These are phyloP conservation scores for Scolanthus callimorphus DNA, from an alignment of 92 coral and sea anemone species.

Conservation along the genomic window DNA sequence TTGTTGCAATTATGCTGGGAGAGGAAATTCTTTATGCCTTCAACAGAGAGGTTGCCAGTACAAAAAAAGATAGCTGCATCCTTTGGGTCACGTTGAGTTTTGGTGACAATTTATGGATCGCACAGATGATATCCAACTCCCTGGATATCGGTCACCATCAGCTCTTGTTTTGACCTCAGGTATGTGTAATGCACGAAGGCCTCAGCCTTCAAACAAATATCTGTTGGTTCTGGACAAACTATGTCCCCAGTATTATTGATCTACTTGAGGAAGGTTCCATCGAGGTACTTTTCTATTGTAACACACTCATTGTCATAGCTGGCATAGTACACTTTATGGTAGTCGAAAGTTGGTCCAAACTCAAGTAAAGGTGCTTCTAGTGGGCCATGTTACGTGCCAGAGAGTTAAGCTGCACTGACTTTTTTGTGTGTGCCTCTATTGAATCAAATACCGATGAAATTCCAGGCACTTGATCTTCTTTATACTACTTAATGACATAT, in stretches of 20 bases:
- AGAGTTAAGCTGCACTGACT: conserved; percentile 54
- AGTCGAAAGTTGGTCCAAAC: conserved; percentile 37
- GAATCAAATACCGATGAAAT: conserved; percentile 39
- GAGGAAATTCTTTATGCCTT: conserved; percentile 2
- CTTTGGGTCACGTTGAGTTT: conserved; percentile 28
- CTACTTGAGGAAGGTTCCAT: no score
- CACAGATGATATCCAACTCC: conserved; percentile 43
- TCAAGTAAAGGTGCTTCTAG: conserved; percentile 16
- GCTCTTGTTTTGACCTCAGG: conserved; percentile 21
- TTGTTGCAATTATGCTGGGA: conserved; percentile 7
- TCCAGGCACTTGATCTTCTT: conserved; percentile 24
- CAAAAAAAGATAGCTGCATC: background rate
- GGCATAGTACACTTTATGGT: conserved; percentile 53
- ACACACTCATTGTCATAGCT: conserved; percentile 38
- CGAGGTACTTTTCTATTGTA: conserved; percentile 36
- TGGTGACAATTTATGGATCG: conserved; percentile 44
- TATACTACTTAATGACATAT: conserved; percentile 51
- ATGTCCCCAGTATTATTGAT: no score
- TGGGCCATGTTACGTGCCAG: conserved; percentile 52
- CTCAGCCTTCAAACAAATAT: conserved; percentile 51
- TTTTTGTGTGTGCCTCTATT: conserved; percentile 51
- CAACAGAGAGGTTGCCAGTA: background rate
- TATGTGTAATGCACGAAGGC: conserved; percentile 41
- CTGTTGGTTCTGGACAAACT: no score
- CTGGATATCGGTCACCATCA: conserved; percentile 49